A percentile compares a stretch with the other conserved stretches of the same genome.
Evolutionary conservation across 2,797 vertebrate genomes (phyloP).

Genomic region (Onychomys leucogaster): DNA sequence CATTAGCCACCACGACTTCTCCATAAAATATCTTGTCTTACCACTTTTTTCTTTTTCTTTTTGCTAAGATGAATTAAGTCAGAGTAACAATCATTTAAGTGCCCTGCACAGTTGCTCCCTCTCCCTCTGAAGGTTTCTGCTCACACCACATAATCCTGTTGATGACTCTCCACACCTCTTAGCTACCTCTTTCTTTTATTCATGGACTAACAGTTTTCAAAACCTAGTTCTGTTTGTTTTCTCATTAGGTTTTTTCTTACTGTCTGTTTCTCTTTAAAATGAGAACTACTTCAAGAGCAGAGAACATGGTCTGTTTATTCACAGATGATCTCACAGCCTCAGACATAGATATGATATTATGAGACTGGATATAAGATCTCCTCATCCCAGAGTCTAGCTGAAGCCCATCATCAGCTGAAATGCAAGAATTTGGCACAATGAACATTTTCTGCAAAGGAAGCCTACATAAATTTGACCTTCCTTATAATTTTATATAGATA

Average conservation of each 20-base stretch:
- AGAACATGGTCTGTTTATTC: background rate
- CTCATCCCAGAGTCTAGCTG: background rate
- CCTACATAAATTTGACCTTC: background rate
- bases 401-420: background rate
- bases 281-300: background rate
- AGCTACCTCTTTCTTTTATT: background rate
- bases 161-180: background rate
- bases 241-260: background rate
- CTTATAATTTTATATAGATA: background rate
- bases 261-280: background rate
- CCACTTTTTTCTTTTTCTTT: no score
- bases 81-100: background rate
- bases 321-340: background rate
- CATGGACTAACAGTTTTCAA: background rate
- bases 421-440: background rate
- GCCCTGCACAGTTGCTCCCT: background rate
- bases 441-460: background rate
- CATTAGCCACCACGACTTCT: background rate
- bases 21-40: no score
- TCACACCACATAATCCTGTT: no score
- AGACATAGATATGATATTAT: no score
- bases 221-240: background rate
- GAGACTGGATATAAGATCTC: background rate
- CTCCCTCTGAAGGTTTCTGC: background rate
- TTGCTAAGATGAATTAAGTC: background rate